A percentile compares a stretch with the other conserved stretches of the same genome.
Evolutionary conservation across 1,140 invertebrate genomes (phyloP).

Genomic region (Condylostylus longicornis): DNA sequence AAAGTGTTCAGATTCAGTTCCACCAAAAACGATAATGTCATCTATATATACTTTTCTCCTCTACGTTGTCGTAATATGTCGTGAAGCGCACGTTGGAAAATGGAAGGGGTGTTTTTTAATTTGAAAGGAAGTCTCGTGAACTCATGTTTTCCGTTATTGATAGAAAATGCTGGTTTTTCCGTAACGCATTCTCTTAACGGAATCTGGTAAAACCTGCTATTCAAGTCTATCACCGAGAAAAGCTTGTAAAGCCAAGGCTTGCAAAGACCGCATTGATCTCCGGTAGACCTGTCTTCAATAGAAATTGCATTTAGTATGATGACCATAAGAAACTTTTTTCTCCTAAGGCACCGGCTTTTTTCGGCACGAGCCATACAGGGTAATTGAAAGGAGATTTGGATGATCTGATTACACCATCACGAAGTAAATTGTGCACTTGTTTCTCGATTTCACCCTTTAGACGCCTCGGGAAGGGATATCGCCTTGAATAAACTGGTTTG

Average conservation of each 20-base stretch:
- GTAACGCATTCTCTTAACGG: too few relatives aligned
- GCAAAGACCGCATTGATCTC: conserved; percentile 33
- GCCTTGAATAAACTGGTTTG: conserved; percentile 6
- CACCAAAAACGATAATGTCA: conserved; percentile 5
- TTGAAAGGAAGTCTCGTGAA: too few relatives aligned
- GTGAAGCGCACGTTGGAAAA: too few relatives aligned
- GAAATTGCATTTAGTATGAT: conserved; percentile 20
- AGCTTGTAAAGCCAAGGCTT: conserved; percentile 25
- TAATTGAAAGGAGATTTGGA: conserved; percentile 6
- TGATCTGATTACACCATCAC: conserved; percentile 17
- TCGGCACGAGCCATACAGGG: conserved; percentile 1
- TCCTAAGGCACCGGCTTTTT: conserved; percentile 7
- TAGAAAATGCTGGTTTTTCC: too few relatives aligned
- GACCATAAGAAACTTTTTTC: conserved; percentile 21
- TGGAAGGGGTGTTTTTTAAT: too few relatives aligned
- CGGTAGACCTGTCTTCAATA: conserved; percentile 32
- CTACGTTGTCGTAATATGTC: too few relatives aligned
- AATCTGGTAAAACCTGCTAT: too few relatives aligned
- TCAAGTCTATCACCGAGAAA: too few relatives aligned
- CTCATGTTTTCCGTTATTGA: conserved; percentile 26
- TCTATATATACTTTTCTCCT: too few relatives aligned
- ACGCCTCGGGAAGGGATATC: conserved; percentile 12
- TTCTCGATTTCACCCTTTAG: conserved; percentile 15
- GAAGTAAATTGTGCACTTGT: conserved; percentile 7
- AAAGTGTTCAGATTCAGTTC: conserved; percentile 5